Evolutionary conservation across 2,113 vertebrate species (phyloP).

Genomic region (Panurus biarmicus): DNA sequence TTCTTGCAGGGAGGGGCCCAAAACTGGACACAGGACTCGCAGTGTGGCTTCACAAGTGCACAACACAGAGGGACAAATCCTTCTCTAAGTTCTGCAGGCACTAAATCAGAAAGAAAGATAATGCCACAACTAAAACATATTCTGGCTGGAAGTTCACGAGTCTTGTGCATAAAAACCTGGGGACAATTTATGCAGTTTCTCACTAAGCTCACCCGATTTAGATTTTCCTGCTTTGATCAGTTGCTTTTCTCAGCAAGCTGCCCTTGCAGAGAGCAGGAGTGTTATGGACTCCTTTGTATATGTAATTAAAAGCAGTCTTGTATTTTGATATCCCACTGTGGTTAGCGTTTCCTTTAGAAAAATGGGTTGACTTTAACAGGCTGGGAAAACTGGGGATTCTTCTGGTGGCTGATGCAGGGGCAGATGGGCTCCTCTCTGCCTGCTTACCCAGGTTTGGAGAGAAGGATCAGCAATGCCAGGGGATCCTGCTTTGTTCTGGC

Average conservation of each 20-base stretch:
- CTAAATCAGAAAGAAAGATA: neutral
- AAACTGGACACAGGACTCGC: neutral
- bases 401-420: neutral
- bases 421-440: neutral
- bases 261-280: neutral
- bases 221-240: conserved; percentile 15
- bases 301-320: conserved; percentile 24
- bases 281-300: neutral
- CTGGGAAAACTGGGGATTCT: neutral
- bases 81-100: neutral
- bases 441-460: neutral
- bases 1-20: neutral
- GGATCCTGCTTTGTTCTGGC: neutral
- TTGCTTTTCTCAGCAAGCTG: conserved; percentile 28
- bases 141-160: neutral
- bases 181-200: neutral
- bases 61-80: neutral
- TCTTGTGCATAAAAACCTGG: neutral
- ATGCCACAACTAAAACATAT: neutral
- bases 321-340: neutral
- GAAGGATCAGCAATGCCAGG: neutral
- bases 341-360: neutral
- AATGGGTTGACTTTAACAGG: neutral
- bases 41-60: neutral
- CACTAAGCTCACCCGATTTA: neutral